These are phyloP conservation scores for Araneus ventricosus DNA, from an alignment of 1,140 invertebrate genomes.

Conservation along the genomic window DNA sequence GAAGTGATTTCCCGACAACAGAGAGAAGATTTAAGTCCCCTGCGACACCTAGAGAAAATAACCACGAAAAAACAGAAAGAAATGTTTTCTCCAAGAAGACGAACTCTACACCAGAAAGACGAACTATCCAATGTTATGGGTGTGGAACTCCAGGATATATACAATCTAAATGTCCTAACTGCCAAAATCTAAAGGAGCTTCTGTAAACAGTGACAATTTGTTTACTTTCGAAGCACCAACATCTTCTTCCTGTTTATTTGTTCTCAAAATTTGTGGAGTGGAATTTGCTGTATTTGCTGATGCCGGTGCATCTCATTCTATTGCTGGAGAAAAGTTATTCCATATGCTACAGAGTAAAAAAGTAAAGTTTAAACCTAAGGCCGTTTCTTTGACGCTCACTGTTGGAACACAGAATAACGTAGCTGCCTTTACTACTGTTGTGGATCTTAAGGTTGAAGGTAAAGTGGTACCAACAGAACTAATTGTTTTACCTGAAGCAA, in stretches of 20 bases:
- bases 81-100: neutral
- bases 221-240: neutral
- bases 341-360: too few species aligned
- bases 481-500: neutral
- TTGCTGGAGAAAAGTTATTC: too few species aligned
- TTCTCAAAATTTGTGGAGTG: too few species aligned
- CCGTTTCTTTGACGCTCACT: neutral
- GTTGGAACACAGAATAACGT: too few species aligned
- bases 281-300: constrained; percentile 3
- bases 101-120: neutral
- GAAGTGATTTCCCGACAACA: neutral
- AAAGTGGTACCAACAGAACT: neutral
- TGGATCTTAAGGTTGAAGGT: neutral
- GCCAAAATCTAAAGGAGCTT: neutral
- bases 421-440: neutral
- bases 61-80: neutral
- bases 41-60: neutral
- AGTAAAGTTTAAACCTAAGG: neutral
- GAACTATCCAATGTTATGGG: neutral
- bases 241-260: neutral
- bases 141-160: neutral
- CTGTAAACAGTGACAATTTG: neutral
- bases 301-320: constrained; percentile 31
- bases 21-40: neutral
- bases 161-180: constrained; percentile 9